Base-by-base conservation (phyloP, 2,113 vertebrate genomes). In the Oncorhynchus keta region DNA sequence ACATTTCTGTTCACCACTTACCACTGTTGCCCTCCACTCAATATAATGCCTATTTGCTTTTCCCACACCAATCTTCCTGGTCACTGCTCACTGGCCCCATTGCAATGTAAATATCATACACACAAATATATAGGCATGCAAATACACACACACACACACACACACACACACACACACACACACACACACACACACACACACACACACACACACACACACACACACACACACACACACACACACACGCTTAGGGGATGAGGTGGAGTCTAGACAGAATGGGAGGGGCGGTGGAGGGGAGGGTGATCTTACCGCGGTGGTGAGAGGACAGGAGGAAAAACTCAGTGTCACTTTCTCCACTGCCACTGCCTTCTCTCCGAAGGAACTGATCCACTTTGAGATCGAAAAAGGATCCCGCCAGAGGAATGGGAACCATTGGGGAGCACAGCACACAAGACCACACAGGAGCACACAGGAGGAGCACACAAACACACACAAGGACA, bases 341-440 rank as follows among this genome's bases (percentile, higher is more conserved):
- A 93, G 88, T 76, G 87, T 96, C 93, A 91, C 93, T 95, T 90
- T 97, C 96, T 87, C 96, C 97, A 97, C 97, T 98, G 93, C 95
- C 97, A 95, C 95, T 97, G 90, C 92, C 96, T 91, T 97, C 97
- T 93, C 93, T 93, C 91, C 88, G 94, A 94, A 97, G 94, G 86
- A 96, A 91, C 87, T 94, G 95, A 95, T 94, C 92, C 91, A 95
- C 97, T 99, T 95, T 90, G 77, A 2, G 12, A 76, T 70, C 90
- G 95, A 88, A 95, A 95, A 78, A 93, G 69, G 39, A 45, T 45
- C 39, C 11, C 8, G 11, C 39, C 39, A 68, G 75, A 74, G 5
- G 72, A 80, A 64, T 13, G 30, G 72, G 70, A 59, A 5, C 74
- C 5, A 45, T 75, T 80, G 59, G 39, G 74, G 22, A 78, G 74